A percentile compares a stretch with the other conserved stretches of the same genome.
These are phyloP conservation scores for Bactericera cockerelli DNA, from an alignment of 1,140 invertebrate species.

Conservation along the genomic window DNA sequence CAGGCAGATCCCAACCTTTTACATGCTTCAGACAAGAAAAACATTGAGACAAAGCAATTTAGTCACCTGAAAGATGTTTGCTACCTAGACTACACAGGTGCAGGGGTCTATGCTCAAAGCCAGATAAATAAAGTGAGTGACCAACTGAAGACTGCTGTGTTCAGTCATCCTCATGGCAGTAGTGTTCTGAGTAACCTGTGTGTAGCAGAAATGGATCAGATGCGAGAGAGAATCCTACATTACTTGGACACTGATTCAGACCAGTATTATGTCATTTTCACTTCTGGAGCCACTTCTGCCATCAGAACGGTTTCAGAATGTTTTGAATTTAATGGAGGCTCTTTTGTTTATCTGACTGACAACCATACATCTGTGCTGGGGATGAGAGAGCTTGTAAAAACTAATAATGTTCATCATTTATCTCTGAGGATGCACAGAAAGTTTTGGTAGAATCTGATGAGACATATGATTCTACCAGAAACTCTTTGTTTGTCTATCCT, in stretches of 20 bases:
- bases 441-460: conserved; percentile 15
- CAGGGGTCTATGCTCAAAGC: conserved; percentile 61
- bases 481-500: conserved; percentile 69
- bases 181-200: conserved; percentile 52
- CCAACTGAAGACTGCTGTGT: conserved; percentile 51
- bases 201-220: conserved; percentile 62
- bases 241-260: conserved; percentile 68
- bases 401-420: conserved; percentile 30
- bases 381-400: conserved; percentile 50
- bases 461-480: conserved; percentile 23
- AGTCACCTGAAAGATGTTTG: conserved; percentile 38
- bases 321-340: conserved; percentile 47
- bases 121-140: conserved; percentile 50
- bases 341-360: conserved; percentile 70
- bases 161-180: conserved; percentile 75
- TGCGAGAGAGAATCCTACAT: conserved; percentile 59
- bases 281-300: conserved; percentile 69
- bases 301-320: conserved; percentile 69
- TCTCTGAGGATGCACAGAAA: conserved; percentile 25
- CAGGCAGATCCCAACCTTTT: neutral
- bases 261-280: conserved; percentile 80
- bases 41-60: neutral
- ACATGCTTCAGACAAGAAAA: no score
- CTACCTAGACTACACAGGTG: conserved; percentile 83
- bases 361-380: conserved; percentile 93